These are phyloP conservation scores for Acronicta psi DNA, from an alignment of 2,888 invertebrate species.

Conservation along the genomic window DNA sequence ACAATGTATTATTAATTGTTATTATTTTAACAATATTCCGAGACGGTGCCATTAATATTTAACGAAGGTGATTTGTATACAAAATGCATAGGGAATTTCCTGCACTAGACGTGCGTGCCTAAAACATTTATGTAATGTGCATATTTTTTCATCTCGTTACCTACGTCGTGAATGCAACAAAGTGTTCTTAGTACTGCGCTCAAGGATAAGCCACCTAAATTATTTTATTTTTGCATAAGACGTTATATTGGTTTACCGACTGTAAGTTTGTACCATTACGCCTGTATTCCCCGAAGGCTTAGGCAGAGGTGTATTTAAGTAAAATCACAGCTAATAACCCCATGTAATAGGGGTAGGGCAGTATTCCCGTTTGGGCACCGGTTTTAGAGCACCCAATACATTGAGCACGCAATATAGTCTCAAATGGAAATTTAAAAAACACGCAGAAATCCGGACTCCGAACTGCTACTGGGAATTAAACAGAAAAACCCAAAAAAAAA, in stretches of 20 bases:
- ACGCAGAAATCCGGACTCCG: no score
- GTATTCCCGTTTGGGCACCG: no score
- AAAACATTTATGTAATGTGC: neutral
- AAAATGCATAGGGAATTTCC: neutral
- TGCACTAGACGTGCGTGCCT: neutral
- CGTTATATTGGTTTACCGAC: neutral
- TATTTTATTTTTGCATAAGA: conserved; percentile 5
- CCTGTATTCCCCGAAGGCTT: no score
- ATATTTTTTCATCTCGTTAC: conserved; percentile 1
- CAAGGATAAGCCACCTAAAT: conserved; percentile 14
- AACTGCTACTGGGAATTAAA: no score
- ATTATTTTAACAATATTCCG: neutral
- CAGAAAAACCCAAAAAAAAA: no score
- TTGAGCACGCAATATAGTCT: no score
- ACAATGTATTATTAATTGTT: no score
- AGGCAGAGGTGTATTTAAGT: no score
- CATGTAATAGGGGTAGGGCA: no score
- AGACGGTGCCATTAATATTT: neutral
- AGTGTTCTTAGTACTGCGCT: conserved; percentile 8
- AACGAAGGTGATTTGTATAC: neutral
- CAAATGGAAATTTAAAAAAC: no score
- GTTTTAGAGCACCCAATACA: no score
- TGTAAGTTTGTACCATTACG: neutral
- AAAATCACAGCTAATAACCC: no score
- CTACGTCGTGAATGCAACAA: conserved; percentile 13